Base-by-base conservation (phyloP, 2,888 invertebrate genomes). In the Drosophila longiperda region DNA sequence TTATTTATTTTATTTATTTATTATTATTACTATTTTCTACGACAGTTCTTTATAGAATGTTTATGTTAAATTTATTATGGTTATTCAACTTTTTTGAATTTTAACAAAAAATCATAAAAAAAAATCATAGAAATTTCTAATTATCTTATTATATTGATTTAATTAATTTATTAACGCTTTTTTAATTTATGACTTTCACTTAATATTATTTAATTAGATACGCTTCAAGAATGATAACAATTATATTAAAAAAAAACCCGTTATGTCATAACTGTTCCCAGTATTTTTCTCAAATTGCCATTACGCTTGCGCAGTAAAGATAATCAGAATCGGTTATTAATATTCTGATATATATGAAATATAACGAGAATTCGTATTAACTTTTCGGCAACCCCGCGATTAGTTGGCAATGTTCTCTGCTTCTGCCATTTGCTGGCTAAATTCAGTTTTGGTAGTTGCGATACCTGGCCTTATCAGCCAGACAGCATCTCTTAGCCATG, bases 241-340 rank as follows among this genome's bases (percentile, higher is more conserved):
- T 9, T 38, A 15, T 11, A 49, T 20, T 23, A 20, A 23, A 23
- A n/a, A 15, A 34, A 26, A 26, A 26, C 26, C 11, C 38, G 23
- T 3, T 17, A 15, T 6, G n/a, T 29, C 1, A 8, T 12, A 68
- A 32, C 50, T 75, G 67, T 66, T 3, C 55, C 75, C 80, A 74
- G 54, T 89, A 70, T 74, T 72, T 68, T 20, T 23, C 9, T 8
- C 55, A 38, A 9, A 38, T 49, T 61, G 45, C 15, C 38, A 42
- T 45, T 60, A 87, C 75, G 82, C 73, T 42, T 82, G 85, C 89
- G 89, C 83, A 80, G 32, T 58, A 32, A 17, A 45, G 9, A 45
- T n/a, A 40, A 49, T 9, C 33, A 32, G 2, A 42, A 38, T 1
- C 7, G 12, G 53, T 26, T 38, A 40, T 36, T 64, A 45, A 20